Conservation (phyloP, 1,140 invertebrate genomes). For the Bombus superbus region DNA sequence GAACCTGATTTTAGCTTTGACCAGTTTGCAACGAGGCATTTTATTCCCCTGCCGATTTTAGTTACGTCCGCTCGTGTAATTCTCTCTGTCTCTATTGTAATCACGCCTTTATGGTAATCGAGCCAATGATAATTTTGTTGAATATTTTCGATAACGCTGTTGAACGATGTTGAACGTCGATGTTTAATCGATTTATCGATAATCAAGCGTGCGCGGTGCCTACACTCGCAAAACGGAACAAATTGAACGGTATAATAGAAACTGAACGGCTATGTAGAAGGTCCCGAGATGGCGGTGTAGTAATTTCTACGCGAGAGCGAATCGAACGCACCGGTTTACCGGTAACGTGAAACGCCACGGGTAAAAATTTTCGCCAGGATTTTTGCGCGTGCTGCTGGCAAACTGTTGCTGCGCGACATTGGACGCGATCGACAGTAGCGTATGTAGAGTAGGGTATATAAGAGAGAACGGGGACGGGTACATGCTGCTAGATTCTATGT, state of each 20-base stretch:
- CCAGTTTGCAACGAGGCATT: slow-evolving; percentile 23
- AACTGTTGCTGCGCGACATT: slow-evolving; percentile 60
- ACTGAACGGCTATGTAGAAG: background rate
- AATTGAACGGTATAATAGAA: background rate
- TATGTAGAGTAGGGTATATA: slow-evolving; percentile 18
- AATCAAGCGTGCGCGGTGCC: background rate
- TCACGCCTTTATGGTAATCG: slow-evolving; percentile 11
- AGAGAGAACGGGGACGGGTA: slow-evolving; percentile 7
- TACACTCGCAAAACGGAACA: background rate
- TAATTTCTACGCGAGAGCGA: background rate
- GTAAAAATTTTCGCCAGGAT: slow-evolving; percentile 35
- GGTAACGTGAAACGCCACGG: background rate
- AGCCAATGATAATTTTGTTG: slow-evolving; percentile 15
- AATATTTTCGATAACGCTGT: slow-evolving; percentile 16
- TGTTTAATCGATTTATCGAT: slow-evolving; percentile 39
- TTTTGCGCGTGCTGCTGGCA: slow-evolving; percentile 47
- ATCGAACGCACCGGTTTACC: background rate
- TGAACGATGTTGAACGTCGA: background rate
- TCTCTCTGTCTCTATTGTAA: background rate
- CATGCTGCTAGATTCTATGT: slow-evolving; percentile 14
- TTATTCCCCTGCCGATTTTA: slow-evolving; percentile 43
- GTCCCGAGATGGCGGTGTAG: background rate
- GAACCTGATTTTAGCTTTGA: slow-evolving; percentile 64
- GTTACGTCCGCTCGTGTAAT: background rate
- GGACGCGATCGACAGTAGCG: slow-evolving; percentile 48